These are phyloP conservation scores for Neocrepidodera transversa DNA, from an alignment of 2,888 invertebrate genomes.

Conservation along the genomic window DNA sequence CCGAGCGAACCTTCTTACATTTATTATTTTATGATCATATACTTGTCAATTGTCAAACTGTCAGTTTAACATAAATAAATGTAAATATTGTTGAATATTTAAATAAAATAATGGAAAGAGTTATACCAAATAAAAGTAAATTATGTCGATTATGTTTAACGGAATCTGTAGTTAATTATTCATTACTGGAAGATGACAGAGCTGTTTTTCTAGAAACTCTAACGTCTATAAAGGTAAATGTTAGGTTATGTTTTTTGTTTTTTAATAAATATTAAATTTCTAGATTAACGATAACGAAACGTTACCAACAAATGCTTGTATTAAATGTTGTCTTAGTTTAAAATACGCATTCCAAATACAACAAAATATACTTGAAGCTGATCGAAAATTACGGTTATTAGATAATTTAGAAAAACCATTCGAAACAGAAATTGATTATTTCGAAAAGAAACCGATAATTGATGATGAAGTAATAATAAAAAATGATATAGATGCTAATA, in stretches of 20 bases:
- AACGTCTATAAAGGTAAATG: slow-evolving; percentile 47
- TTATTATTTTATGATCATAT: no score
- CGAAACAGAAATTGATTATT: neutral
- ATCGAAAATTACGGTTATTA: slow-evolving; percentile 35
- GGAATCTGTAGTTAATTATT: slow-evolving; percentile 41
- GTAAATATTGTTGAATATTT: no score
- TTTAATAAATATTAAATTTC: neutral
- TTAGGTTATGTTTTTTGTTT: neutral
- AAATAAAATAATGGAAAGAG: slow-evolving; percentile 29
- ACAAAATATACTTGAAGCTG: slow-evolving; percentile 44
- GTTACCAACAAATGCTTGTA: slow-evolving; percentile 41
- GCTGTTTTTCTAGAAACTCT: slow-evolving; percentile 46
- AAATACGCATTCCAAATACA: slow-evolving; percentile 47
- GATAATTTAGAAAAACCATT: slow-evolving; percentile 7
- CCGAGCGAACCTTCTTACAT: no score
- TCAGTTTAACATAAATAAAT: no score
- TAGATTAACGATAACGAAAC: slow-evolving; percentile 19
- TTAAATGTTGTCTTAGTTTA: slow-evolving; percentile 46
- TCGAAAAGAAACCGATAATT: neutral
- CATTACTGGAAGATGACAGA: slow-evolving; percentile 43
- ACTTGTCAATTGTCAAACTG: no score
- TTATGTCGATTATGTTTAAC: slow-evolving; percentile 49
- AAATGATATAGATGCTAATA: slow-evolving; percentile 9
- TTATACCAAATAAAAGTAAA: slow-evolving; percentile 27
- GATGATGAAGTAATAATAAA: neutral